Conservation (phyloP, 1,140 invertebrate species). For the Anoplolepis gracilipes region DNA sequence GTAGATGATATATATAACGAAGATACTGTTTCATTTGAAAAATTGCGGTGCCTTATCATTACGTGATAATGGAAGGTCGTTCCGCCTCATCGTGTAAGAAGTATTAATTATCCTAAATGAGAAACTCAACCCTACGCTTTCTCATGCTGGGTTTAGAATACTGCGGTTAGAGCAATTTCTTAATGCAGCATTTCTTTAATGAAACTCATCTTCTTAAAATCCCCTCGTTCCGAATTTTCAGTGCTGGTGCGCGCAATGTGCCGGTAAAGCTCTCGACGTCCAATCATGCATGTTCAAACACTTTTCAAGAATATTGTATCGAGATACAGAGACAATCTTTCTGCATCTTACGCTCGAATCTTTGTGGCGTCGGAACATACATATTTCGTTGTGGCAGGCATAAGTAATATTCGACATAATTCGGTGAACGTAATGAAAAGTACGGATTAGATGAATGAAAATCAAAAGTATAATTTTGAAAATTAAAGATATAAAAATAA, state of each 20-base stretch:
- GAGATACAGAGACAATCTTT: slow-evolving; percentile 1
- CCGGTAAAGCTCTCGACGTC: neutral
- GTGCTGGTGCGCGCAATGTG: neutral
- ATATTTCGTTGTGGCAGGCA: neutral
- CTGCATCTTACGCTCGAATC: neutral
- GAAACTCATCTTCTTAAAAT: slow-evolving; percentile 52
- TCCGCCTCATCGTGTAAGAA: slow-evolving; percentile 38
- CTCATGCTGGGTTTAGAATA: slow-evolving; percentile 24
- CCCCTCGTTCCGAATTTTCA: slow-evolving; percentile 12
- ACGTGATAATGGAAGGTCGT: slow-evolving; percentile 39
- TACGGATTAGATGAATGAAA: neutral
- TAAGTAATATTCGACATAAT: neutral
- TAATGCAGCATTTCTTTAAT: slow-evolving; percentile 60
- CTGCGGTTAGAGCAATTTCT: slow-evolving; percentile 52
- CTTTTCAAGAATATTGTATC: neutral
- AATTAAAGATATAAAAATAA: slow-evolving; percentile 12
- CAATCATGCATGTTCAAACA: slow-evolving; percentile 19
- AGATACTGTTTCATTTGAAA: slow-evolving; percentile 15
- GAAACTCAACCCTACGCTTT: slow-evolving; percentile 25
- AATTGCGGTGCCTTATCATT: slow-evolving; percentile 45
- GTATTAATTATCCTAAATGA: slow-evolving; percentile 63
- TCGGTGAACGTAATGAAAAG: neutral
- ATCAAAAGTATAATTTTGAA: slow-evolving; percentile 25
- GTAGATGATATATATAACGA: slow-evolving; percentile 18
- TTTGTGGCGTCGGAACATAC: neutral